Percentiles rank a stretch among this genome's conserved stretches.
These are phyloP conservation scores for Allochrocebus solatus DNA, from an alignment of 2,797 vertebrate genomes.

Conservation along the genomic window DNA sequence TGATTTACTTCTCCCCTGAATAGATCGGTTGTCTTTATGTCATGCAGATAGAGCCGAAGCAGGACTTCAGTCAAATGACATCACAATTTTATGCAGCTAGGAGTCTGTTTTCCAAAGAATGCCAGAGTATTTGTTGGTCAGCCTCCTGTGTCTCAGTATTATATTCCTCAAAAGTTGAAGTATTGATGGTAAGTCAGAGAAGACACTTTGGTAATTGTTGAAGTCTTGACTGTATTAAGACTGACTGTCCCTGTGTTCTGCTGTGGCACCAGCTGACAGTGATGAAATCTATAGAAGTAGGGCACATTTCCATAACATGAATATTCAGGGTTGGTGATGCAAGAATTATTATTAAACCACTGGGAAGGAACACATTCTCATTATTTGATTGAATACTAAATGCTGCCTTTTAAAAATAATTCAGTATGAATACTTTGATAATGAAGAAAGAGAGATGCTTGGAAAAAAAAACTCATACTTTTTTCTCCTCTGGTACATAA, in stretches of 20 bases:
- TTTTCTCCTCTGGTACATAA: slow-evolving; percentile 37
- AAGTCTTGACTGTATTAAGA: slow-evolving; percentile 66
- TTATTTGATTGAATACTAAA: slow-evolving; percentile 76
- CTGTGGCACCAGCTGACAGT: slow-evolving; percentile 57
- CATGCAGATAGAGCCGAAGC: neutral
- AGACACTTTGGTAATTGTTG: slow-evolving; percentile 68
- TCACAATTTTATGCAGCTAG: slow-evolving; percentile 1
- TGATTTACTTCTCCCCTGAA: slow-evolving; percentile 11
- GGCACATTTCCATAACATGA: slow-evolving; percentile 79
- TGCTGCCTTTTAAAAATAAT: slow-evolving; percentile 71
- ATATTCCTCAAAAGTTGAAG: slow-evolving; percentile 68
- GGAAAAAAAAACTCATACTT: neutral
- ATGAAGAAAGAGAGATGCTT: slow-evolving; percentile 59
- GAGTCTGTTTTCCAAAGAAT: neutral
- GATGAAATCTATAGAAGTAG: slow-evolving; percentile 74
- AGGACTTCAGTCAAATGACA: slow-evolving; percentile 32
- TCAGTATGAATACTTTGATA: slow-evolving; percentile 65
- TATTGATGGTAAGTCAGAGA: slow-evolving; percentile 64
- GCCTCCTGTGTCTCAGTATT: slow-evolving; percentile 28
- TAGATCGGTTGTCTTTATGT: neutral
- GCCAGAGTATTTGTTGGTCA: slow-evolving; percentile 40
- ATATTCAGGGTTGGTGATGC: slow-evolving; percentile 77
- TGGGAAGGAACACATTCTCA: slow-evolving; percentile 67
- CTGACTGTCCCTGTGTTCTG: slow-evolving; percentile 59
- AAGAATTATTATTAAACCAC: slow-evolving; percentile 78